A percentile compares a stretch with the other conserved stretches of the same genome.
Evolutionary conservation across 2,113 vertebrate species (phyloP).

Genomic region (Marcusenius ussheri): DNA sequence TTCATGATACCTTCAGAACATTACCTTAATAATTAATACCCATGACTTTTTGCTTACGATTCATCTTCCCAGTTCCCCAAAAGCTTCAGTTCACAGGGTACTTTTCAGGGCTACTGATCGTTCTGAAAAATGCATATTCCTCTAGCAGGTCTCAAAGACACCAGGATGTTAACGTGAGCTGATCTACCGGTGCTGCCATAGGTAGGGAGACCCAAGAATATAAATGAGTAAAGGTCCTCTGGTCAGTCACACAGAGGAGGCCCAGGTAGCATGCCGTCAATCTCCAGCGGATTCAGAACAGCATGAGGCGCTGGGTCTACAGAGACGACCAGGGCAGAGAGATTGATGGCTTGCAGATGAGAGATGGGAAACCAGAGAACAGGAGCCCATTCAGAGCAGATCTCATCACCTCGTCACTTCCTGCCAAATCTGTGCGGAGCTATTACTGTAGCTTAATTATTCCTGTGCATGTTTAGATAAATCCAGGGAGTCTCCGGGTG

Average conservation of each 20-base stretch:
- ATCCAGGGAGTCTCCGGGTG: not conserved
- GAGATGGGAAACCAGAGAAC: constrained; percentile 58
- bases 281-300: constrained; percentile 21
- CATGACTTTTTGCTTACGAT: not conserved
- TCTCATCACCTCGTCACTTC: constrained; percentile 45
- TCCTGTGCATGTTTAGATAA: constrained; percentile 23
- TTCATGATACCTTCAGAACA: not conserved
- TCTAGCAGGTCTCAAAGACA: not conserved
- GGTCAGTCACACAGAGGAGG: not conserved
- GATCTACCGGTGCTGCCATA: not conserved
- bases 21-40: not conserved
- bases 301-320: not conserved
- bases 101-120: not conserved
- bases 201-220: not conserved
- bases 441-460: constrained; percentile 45
- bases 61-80: not conserved
- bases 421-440: constrained; percentile 10
- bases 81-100: not conserved
- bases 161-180: not conserved
- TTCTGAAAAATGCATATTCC: not conserved
- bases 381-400: constrained; percentile 58
- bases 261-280: constrained; percentile 41
- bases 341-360: constrained; percentile 67
- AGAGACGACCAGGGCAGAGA: constrained; percentile 18
- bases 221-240: not conserved